Base-by-base conservation (phyloP, 2,113 vertebrate species). In the Actinemys pallida region DNA sequence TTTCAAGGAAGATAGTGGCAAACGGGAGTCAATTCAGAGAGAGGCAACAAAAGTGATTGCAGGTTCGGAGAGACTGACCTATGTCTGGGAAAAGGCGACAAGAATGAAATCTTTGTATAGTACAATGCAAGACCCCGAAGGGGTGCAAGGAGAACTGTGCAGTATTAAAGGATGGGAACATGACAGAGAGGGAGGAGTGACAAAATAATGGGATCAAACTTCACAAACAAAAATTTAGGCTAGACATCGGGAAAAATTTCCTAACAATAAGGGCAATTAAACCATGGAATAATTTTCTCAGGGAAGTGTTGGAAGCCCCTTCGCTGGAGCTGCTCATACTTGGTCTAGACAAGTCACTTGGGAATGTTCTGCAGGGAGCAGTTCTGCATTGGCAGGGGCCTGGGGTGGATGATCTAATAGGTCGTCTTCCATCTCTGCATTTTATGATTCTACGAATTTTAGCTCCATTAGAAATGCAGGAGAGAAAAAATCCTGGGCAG, bases 361-460 rank as follows among this genome's bases (percentile, higher is more conserved):
- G 76, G 75, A 95, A 53, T 83, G 78, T 47, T 93, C 75, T 39
- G 57, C 22, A 10, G 65, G 1, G 0, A 96, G 72, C 5, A 35
- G 87, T 86, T 81, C 92, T 88, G 50, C 50, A 45, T 83, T 95
- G 95, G 84, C 95, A 95, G 54, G 52, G 80, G 80, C 86, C 69
- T 1, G 25, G 83, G 82, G 87, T 84, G 84, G n/a, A 87, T 83
- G 95, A 97, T 59, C 81, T 89, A 78, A 93, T 93, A 7, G 1
- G 39, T 96, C 8, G 4, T 57, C 95, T 97, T 97, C 91, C 90
- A 93, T 86, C 93, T 91, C 1, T 0, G 82, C 5, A 0, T 96
- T 96, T 94, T 88, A 92, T 10, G 7, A 49, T 86, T 92, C 92
- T 92, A 1, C 14, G 84, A 89, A 84, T 89, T 97, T 86, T 87